phyloP scores from a whole-genome alignment of 2,113 vertebrate genomes.

The Blennius ocellaris region DNA sequence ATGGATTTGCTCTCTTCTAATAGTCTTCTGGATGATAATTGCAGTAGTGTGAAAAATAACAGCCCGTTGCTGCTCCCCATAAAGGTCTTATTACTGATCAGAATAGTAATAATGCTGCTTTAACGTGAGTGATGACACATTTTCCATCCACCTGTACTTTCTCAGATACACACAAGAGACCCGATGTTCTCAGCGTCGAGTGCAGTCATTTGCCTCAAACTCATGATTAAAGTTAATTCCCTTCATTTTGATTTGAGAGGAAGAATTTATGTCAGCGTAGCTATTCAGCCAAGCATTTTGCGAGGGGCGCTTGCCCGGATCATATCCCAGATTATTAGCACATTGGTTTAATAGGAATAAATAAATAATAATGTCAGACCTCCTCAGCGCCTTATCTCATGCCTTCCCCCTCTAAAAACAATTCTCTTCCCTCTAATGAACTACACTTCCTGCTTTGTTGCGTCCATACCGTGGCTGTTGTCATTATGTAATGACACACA shows the following conservation, averaged over 20 bases:
- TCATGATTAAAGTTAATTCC: background rate
- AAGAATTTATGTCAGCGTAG: background rate
- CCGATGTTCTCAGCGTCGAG: too few relatives aligned
- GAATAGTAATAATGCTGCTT: too few relatives aligned
- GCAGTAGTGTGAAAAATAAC: too few relatives aligned
- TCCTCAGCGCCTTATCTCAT: background rate
- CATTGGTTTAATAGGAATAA: background rate
- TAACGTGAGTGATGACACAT: too few relatives aligned
- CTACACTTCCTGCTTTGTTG: constrained; percentile 89
- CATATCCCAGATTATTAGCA: background rate
- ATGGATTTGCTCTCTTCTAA: too few relatives aligned
- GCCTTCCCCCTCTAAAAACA: constrained; percentile 74
- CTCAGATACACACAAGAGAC: too few relatives aligned
- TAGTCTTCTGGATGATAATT: too few relatives aligned
- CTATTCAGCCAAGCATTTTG: background rate
- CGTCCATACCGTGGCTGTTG: constrained; percentile 89
- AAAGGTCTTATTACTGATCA: too few relatives aligned
- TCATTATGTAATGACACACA: constrained; percentile 89
- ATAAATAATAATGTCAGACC: background rate
- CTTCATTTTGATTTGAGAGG: background rate
- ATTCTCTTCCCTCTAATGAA: constrained; percentile 91
- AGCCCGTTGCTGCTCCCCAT: too few relatives aligned
- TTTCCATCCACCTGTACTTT: too few relatives aligned
- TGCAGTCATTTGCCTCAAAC: too few relatives aligned
- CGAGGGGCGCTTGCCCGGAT: background rate